Evolutionary conservation across 1,140 invertebrate species (phyloP).

Genomic region (Druon quercuslanigerum): DNA sequence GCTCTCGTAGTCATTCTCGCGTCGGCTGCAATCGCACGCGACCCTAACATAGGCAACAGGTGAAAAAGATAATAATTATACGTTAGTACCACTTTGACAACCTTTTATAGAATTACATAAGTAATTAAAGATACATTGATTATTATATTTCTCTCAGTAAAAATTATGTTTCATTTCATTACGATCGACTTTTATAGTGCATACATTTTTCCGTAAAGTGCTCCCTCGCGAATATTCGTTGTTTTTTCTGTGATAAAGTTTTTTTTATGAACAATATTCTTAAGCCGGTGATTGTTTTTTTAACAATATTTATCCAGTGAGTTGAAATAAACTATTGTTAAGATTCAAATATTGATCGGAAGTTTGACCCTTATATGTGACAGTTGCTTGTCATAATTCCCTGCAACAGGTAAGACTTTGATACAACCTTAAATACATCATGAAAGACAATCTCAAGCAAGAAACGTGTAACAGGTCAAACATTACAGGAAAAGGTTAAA

Average conservation of each 20-base stretch:
- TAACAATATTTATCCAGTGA: background rate
- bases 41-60: constrained; percentile 56
- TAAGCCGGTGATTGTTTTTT: background rate
- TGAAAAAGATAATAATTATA: constrained; percentile 40
- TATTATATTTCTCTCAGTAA: too few species aligned
- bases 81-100: too few species aligned
- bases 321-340: background rate
- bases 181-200: too few species aligned
- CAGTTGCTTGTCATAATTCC: background rate
- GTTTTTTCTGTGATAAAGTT: too few species aligned
- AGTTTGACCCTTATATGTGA: background rate
- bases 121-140: too few species aligned
- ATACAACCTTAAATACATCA: background rate
- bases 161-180: too few species aligned
- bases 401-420: background rate
- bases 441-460: background rate
- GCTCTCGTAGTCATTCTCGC: constrained; percentile 60
- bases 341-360: background rate
- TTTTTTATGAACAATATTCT: too few species aligned
- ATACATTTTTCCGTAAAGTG: too few species aligned
- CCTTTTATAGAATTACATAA: too few species aligned
- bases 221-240: too few species aligned
- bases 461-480: constrained; percentile 6
- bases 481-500: too few species aligned
- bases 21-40: constrained; percentile 37